These are phyloP conservation scores for Pycnomerus fuliginosus DNA, from an alignment of 2,888 invertebrate species.

Conservation along the genomic window DNA sequence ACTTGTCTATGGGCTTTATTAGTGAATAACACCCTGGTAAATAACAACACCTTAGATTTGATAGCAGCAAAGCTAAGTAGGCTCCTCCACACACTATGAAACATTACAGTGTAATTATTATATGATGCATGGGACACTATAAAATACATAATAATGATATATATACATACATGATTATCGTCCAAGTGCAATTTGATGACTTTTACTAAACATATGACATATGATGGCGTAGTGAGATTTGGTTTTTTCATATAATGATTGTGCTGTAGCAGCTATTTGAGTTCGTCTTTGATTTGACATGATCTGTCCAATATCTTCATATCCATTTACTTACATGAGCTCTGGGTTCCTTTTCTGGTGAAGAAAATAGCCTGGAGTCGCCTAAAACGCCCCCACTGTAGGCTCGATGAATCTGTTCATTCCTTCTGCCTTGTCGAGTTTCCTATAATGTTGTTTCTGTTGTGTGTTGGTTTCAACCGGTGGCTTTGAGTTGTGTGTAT, in stretches of 20 bases:
- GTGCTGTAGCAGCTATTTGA: slow-evolving; percentile 46
- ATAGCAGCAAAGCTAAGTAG: slow-evolving; percentile 49
- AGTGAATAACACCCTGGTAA: slow-evolving; percentile 41
- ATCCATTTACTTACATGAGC: slow-evolving; percentile 40
- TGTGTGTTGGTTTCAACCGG: slow-evolving; percentile 45
- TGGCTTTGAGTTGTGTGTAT: slow-evolving; percentile 44
- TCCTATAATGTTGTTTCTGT: slow-evolving; percentile 39
- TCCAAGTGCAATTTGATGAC: slow-evolving; percentile 47
- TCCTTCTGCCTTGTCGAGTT: slow-evolving; percentile 39
- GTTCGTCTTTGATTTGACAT: slow-evolving; percentile 45
- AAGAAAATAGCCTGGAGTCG: slow-evolving; percentile 8
- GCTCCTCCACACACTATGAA: slow-evolving; percentile 37
- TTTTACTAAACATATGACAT: slow-evolving; percentile 43
- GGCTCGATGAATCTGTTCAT: slow-evolving; percentile 30
- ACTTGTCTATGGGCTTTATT: slow-evolving; percentile 44
- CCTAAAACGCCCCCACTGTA: slow-evolving; percentile 26
- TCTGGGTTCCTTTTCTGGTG: slow-evolving; percentile 5
- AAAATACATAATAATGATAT: slow-evolving; percentile 21
- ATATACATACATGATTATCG: slow-evolving; percentile 18
- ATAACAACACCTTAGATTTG: slow-evolving; percentile 40
- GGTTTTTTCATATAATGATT: slow-evolving; percentile 46
- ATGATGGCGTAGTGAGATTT: slow-evolving; percentile 49
- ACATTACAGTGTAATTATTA: slow-evolving; percentile 46
- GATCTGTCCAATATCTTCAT: slow-evolving; percentile 47
- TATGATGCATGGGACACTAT: slow-evolving; percentile 42